Percentiles rank a stretch among this genome's conserved stretches.
Conservation (phyloP, 2,113 vertebrate species). For the Sphaerodactylus townsendi region DNA sequence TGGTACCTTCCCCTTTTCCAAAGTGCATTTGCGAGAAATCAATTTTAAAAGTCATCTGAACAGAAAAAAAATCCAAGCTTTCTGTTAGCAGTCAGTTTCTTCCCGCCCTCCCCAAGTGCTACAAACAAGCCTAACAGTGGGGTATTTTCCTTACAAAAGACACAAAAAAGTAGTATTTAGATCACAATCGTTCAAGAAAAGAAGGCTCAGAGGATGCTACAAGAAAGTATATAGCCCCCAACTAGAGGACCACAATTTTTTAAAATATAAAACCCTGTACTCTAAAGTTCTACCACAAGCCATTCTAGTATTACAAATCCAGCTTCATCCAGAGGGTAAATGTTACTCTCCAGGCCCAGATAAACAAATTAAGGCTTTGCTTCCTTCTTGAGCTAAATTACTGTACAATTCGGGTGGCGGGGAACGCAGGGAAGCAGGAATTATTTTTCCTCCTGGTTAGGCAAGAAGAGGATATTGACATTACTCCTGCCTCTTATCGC, state of each 20-base stretch:
- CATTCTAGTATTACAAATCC: conserved; percentile 47
- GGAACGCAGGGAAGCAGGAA: neutral
- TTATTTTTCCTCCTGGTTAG: conserved; percentile 20
- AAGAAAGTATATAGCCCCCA: conserved; percentile 29
- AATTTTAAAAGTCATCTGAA: conserved; percentile 33
- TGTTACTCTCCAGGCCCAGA: conserved; percentile 63
- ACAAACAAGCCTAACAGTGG: conserved; percentile 39
- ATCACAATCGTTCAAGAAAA: conserved; percentile 47
- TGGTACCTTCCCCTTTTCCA: conserved; percentile 47
- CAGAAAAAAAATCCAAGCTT: conserved; percentile 34
- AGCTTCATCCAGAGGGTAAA: conserved; percentile 63
- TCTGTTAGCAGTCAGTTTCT: conserved; percentile 36
- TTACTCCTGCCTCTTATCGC: conserved; percentile 47
- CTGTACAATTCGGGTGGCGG: conserved; percentile 40
- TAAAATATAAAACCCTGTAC: conserved; percentile 28
- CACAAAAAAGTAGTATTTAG: conserved; percentile 45
- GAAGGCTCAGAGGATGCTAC: conserved; percentile 8
- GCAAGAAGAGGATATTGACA: conserved; percentile 7
- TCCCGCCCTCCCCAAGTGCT: conserved; percentile 9
- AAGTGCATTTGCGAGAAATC: conserved; percentile 67
- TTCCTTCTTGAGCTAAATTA: conserved; percentile 60
- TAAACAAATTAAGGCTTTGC: conserved; percentile 65
- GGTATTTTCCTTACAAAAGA: conserved; percentile 55
- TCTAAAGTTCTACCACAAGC: conserved; percentile 12
- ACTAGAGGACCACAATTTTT: conserved; percentile 31